Evolutionary conservation across 2,888 invertebrate genomes (phyloP).

Genomic region (Dolichopus griseipennis): DNA sequence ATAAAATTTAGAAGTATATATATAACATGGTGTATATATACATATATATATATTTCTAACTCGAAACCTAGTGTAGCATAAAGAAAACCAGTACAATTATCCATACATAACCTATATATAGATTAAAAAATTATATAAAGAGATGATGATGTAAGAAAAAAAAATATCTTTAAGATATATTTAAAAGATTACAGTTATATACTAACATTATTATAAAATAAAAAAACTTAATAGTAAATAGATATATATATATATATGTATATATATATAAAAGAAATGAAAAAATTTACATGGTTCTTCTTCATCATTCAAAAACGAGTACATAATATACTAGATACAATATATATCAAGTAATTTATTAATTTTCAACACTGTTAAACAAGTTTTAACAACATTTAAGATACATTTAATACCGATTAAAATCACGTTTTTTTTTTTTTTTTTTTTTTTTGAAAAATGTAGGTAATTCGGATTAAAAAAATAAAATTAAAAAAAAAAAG

Average conservation of each 20-base stretch:
- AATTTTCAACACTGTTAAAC: not conserved
- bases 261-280: not conserved
- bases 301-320: not conserved
- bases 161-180: not conserved
- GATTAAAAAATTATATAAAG: too few species aligned
- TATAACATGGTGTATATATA: too few species aligned
- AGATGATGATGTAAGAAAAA: too few species aligned
- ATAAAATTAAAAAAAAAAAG: too few species aligned
- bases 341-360: not conserved
- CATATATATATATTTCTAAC: too few species aligned
- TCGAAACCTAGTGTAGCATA: too few species aligned
- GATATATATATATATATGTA: too few species aligned
- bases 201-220: not conserved
- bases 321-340: too few species aligned
- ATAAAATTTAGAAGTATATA: too few species aligned
- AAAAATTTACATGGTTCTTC: not conserved
- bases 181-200: not conserved
- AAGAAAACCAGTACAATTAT: too few species aligned
- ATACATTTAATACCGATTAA: not conserved
- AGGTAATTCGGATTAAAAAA: not conserved
- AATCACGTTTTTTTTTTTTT: not conserved
- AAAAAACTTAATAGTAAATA: not conserved
- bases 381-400: not conserved
- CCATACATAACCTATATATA: too few species aligned
- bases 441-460: not conserved